These are phyloP conservation scores for Abramis brama DNA, from an alignment of 2,113 vertebrate species.

Conservation along the genomic window DNA sequence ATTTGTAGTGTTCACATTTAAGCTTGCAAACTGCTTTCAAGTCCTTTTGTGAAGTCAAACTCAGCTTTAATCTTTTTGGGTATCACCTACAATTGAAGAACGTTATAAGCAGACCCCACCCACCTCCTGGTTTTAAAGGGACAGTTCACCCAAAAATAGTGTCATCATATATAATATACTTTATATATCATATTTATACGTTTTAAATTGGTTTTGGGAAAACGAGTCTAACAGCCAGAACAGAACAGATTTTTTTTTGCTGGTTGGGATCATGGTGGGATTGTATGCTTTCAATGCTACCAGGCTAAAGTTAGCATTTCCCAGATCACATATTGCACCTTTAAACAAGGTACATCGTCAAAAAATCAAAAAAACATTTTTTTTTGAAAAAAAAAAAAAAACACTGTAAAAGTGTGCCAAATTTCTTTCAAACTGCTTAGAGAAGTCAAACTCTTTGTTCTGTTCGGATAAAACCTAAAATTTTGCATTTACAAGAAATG, in stretches of 20 bases:
- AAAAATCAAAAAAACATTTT: too few species aligned
- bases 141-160: not conserved
- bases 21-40: not conserved
- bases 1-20: slow-evolving; percentile 1
- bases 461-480: not conserved
- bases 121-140: not conserved
- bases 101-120: too few species aligned
- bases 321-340: too few species aligned
- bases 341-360: not conserved
- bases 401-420: not conserved
- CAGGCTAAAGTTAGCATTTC: too few species aligned
- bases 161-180: not conserved
- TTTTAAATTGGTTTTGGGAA: too few species aligned
- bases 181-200: too few species aligned
- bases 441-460: not conserved
- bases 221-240: not conserved
- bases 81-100: too few species aligned
- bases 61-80: not conserved
- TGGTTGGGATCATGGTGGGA: too few species aligned
- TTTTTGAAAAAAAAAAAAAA: too few species aligned
- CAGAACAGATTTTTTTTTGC: too few species aligned
- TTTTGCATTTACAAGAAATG: not conserved
- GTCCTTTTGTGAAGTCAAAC: not conserved
- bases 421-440: not conserved
- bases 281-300: too few species aligned